Percentiles rank a stretch among this genome's conserved stretches.
These are phyloP conservation scores for Podiceps cristatus DNA, from an alignment of 2,113 vertebrate species.

Conservation along the genomic window DNA sequence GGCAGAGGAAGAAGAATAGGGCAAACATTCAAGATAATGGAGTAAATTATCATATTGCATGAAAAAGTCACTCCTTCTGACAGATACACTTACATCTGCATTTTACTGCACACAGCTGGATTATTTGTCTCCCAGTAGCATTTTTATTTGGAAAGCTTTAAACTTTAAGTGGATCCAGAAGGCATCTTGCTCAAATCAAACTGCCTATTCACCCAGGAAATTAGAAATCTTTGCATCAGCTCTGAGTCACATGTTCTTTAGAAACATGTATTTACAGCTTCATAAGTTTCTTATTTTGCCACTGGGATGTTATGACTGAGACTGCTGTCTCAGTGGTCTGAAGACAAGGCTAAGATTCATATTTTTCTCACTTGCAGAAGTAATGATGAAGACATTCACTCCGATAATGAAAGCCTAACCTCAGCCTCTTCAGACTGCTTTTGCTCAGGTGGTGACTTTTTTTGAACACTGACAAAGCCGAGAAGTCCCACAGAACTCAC, in stretches of 20 bases:
- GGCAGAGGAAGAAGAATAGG: not conserved
- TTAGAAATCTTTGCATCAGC: constrained; percentile 51
- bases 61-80: not conserved
- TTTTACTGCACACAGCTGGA: not conserved
- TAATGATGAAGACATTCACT: not conserved
- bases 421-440: not conserved
- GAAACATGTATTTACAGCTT: constrained; percentile 14
- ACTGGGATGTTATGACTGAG: constrained; percentile 37
- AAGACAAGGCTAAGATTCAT: not conserved
- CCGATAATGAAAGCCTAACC: not conserved
- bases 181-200: not conserved
- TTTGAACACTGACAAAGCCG: not conserved
- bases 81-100: not conserved
- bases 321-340: not conserved
- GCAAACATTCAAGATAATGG: not conserved
- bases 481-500: not conserved
- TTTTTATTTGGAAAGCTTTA: not conserved
- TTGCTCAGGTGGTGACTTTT: not conserved
- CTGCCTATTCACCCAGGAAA: constrained; percentile 34
- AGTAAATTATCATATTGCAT: not conserved
- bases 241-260: constrained; percentile 54
- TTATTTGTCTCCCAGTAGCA: not conserved
- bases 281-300: constrained; percentile 29
- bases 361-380: not conserved
- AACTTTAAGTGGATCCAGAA: not conserved